These are phyloP conservation scores for Pseudopleuronectes americanus DNA, from an alignment of 2,797 vertebrate species.

Conservation along the genomic window DNA sequence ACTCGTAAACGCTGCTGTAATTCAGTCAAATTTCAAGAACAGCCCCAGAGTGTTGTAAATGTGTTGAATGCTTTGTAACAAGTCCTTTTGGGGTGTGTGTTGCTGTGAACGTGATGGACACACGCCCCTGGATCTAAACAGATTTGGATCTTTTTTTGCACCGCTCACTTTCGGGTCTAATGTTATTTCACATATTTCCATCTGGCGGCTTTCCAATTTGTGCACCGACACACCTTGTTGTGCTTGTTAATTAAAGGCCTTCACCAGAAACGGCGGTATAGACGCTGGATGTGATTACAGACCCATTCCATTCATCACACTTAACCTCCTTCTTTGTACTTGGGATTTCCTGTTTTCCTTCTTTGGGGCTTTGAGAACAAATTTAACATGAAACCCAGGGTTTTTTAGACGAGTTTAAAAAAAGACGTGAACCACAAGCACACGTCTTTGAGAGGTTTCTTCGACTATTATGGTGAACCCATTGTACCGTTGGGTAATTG, in stretches of 20 bases:
- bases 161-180: neutral
- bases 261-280: conserved; percentile 8
- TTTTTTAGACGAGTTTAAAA: conserved; percentile 24
- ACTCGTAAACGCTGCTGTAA: neutral
- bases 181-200: neutral
- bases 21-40: neutral
- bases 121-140: neutral
- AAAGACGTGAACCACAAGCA: conserved; percentile 12
- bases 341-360: conserved; percentile 34
- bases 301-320: conserved; percentile 36
- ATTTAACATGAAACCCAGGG: conserved; percentile 20
- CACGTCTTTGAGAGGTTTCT: neutral
- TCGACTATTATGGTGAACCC: conserved; percentile 14
- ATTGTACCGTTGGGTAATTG: conserved; percentile 32
- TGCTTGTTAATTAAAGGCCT: conserved; percentile 49
- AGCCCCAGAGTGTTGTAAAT: too few relatives aligned
- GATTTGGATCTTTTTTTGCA: neutral
- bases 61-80: neutral
- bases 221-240: conserved; percentile 21
- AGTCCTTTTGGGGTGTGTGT: neutral
- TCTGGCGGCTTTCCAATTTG: conserved; percentile 25
- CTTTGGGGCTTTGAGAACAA: conserved; percentile 15
- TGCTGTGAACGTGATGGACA: neutral
- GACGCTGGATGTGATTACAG: conserved; percentile 52
- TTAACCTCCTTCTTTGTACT: conserved; percentile 10